Conservation (phyloP, 2,888 invertebrate genomes). For the Drosophila greeni region DNA sequence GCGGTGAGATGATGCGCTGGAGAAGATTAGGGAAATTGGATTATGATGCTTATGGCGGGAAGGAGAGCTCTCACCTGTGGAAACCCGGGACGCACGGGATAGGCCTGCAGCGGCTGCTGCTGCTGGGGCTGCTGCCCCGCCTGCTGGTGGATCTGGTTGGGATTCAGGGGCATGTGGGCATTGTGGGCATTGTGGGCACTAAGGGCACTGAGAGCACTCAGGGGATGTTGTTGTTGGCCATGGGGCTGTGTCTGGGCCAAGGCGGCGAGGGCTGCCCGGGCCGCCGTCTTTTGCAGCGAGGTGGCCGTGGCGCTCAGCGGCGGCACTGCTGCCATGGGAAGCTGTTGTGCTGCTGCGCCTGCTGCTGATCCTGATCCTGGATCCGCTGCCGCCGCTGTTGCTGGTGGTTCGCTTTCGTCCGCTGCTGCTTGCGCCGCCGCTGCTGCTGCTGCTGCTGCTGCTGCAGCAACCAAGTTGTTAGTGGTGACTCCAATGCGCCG, state of each 20-base stretch:
- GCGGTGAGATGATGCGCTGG: conserved; percentile 77
- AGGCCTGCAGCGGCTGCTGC: conserved; percentile 66
- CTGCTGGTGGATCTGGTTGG: conserved; percentile 17
- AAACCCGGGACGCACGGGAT: conserved; percentile 91
- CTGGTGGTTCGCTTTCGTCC: conserved; percentile 59
- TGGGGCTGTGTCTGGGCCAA: conserved; percentile 48
- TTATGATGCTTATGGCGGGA: not conserved
- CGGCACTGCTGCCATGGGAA: conserved; percentile 45
- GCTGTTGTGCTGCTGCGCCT: conserved; percentile 23
- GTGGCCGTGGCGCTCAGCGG: conserved; percentile 44
- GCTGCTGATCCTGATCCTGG: conserved; percentile 28
- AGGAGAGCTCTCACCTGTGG: conserved; percentile 82
- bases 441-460: conserved; percentile 9
- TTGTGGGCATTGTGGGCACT: conserved; percentile 18
- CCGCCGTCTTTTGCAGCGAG: conserved; percentile 55
- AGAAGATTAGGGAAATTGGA: not conserved
- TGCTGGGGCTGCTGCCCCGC: conserved; percentile 29
- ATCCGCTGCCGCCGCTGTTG: conserved; percentile 25
- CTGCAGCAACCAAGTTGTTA: conserved; percentile 33
- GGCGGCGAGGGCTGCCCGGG: conserved; percentile 55
- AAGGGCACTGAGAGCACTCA: conserved; percentile 20
- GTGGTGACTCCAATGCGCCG: conserved; percentile 58
- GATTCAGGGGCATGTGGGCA: conserved; percentile 10
- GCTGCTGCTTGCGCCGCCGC: conserved; percentile 36
- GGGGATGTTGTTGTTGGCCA: conserved; percentile 15